These are phyloP conservation scores for Parotia lawesii DNA, from an alignment of 2,113 vertebrate species.

Conservation along the genomic window DNA sequence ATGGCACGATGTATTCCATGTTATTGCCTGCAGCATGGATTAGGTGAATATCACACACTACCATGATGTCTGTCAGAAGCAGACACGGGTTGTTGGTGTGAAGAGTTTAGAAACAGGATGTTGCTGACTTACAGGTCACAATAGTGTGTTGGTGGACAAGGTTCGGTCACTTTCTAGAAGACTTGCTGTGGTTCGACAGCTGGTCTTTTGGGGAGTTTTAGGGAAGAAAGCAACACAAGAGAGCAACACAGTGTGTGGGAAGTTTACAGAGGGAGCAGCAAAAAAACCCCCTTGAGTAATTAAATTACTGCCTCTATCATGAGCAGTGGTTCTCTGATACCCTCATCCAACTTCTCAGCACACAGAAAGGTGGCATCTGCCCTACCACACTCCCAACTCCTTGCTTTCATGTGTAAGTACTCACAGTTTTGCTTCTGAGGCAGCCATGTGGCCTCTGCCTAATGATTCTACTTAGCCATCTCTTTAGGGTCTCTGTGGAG, in stretches of 20 bases:
- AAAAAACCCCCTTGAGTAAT: accelerated
- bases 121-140: background rate
- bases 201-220: background rate
- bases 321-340: background rate
- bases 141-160: background rate
- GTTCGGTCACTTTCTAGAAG: background rate
- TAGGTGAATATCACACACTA: background rate
- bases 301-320: background rate
- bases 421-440: background rate
- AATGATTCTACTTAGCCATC: background rate
- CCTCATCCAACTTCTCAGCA: background rate
- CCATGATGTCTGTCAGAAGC: background rate
- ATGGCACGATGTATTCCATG: background rate
- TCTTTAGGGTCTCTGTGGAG: background rate
- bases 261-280: background rate
- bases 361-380: background rate
- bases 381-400: background rate
- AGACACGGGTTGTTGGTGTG: background rate
- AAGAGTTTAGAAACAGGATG: background rate
- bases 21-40: background rate
- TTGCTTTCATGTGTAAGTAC: background rate
- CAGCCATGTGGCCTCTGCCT: background rate
- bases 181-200: background rate
- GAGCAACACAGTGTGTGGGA: background rate
- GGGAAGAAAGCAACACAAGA: background rate